Percentiles rank a stretch among this genome's conserved stretches.
phyloP scores from a whole-genome alignment of 2,113 vertebrate species.

The Indri indri region DNA sequence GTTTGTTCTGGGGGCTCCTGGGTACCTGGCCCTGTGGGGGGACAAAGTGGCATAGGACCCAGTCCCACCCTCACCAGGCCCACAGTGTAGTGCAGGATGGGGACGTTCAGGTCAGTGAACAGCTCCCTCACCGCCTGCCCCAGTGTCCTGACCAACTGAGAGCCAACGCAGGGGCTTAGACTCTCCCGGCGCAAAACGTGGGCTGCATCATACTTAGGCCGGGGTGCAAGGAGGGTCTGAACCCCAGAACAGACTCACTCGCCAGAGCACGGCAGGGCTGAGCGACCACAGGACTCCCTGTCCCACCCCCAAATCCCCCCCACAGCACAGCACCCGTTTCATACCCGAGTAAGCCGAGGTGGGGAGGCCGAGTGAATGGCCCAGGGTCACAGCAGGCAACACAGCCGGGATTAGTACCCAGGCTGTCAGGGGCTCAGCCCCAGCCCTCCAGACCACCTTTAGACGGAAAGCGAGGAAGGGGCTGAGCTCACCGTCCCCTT shows the following conservation, averaged over 20 bases:
- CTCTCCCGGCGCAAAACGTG: neutral
- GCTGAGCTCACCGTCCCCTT: neutral
- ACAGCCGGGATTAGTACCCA: neutral
- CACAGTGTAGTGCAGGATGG: neutral
- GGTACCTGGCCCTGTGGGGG: too few relatives aligned
- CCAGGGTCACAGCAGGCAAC: neutral
- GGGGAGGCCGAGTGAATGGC: neutral
- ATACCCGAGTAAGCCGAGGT: neutral
- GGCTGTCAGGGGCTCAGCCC: neutral
- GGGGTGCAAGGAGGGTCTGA: neutral
- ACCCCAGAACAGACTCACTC: neutral
- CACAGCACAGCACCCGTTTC: neutral
- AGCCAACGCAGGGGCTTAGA: rapidly evolving
- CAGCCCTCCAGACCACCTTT: neutral
- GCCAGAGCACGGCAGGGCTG: neutral
- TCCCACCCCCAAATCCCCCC: neutral
- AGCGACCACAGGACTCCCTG: neutral
- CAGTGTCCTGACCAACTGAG: neutral
- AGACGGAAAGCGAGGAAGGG: neutral
- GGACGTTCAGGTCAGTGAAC: neutral
- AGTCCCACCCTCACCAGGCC: neutral
- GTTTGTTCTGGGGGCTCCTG: too few relatives aligned
- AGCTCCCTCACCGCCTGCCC: neutral
- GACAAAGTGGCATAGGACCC: neutral
- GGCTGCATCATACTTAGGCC: neutral